Conservation (phyloP, 1,140 invertebrate genomes). For the Eumeta japonica region DNA sequence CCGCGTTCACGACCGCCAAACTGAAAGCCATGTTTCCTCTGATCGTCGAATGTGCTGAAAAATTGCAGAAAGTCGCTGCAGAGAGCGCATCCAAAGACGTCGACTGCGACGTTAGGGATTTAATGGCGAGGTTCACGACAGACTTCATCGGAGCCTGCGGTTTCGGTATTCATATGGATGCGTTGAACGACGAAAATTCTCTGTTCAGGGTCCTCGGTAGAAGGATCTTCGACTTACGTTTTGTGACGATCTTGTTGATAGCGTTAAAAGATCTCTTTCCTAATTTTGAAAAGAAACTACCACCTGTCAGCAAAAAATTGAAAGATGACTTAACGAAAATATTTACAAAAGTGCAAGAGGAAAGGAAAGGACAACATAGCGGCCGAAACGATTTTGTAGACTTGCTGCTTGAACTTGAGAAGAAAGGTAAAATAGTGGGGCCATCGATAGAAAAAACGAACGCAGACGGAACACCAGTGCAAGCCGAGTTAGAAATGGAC, state of each 20-base stretch:
- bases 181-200: conserved; percentile 41
- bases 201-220: conserved; percentile 47
- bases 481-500: conserved; percentile 23
- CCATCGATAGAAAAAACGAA: conserved; percentile 36
- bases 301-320: conserved; percentile 9
- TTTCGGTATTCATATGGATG: conserved; percentile 54
- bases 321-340: not conserved
- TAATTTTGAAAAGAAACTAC: conserved; percentile 14
- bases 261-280: conserved; percentile 15
- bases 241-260: conserved; percentile 2
- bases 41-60: conserved; percentile 38
- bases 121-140: conserved; percentile 39
- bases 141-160: conserved; percentile 55
- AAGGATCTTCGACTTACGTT: conserved; percentile 17
- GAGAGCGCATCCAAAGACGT: conserved; percentile 12
- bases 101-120: conserved; percentile 21
- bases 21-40: conserved; percentile 58
- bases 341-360: conserved; percentile 31
- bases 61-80: conserved; percentile 32
- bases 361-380: conserved; percentile 35
- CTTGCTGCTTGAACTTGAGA: conserved; percentile 53
- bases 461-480: conserved; percentile 17
- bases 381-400: conserved; percentile 59
- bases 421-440: conserved; percentile 19
- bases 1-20: conserved; percentile 62